phyloP scores from a whole-genome alignment of 1,140 invertebrate genomes.

The Caenorhabditis inopinata region DNA sequence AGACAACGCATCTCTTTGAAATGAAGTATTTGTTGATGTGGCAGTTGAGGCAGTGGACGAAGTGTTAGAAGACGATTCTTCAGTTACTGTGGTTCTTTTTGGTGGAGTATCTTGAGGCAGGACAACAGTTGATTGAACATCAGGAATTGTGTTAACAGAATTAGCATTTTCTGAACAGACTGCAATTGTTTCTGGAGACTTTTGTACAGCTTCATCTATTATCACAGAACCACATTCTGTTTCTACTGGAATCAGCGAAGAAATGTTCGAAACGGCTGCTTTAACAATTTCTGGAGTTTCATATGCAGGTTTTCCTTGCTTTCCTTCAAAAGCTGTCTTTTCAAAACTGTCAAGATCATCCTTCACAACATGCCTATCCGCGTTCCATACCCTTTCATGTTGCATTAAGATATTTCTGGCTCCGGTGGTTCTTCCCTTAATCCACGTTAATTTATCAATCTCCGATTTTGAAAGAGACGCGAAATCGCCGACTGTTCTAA shows the following conservation, averaged over 20 bases:
- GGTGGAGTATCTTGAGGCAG: no score
- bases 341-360: no score
- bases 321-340: neutral
- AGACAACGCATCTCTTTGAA: neutral
- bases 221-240: no score
- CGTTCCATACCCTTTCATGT: neutral
- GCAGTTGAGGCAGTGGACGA: neutral
- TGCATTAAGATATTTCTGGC: neutral
- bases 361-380: no score
- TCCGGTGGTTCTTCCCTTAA: neutral
- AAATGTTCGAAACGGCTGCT: neutral
- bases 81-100: no score
- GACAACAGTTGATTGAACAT: no score
- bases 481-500: neutral
- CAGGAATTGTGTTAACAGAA: no score
- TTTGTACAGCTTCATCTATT: no score
- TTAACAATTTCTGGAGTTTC: neutral
- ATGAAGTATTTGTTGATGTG: neutral
- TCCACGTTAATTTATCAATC: neutral
- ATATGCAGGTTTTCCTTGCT: no score
- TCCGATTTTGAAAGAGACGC: neutral
- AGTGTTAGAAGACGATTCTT: neutral
- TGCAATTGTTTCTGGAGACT: no score
- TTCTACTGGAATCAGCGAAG: no score
- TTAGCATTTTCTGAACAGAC: no score